A percentile compares a stretch with the other conserved stretches of the same genome.
Evolutionary conservation across 2,888 invertebrate genomes (phyloP).

Genomic region (Gandaritis pyraliata): DNA sequence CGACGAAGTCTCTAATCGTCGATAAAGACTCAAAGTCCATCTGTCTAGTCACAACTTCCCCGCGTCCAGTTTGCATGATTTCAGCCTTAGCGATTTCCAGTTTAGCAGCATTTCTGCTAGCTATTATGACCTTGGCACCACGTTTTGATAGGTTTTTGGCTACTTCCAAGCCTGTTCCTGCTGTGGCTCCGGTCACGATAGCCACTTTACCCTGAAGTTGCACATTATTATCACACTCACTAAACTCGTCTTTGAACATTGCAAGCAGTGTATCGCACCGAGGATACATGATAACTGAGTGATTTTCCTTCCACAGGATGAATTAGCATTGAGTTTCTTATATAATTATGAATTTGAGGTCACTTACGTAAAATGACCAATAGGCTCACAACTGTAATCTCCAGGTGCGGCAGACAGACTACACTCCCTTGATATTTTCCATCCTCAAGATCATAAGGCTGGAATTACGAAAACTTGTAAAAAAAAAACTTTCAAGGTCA

Average conservation of each 20-base stretch:
- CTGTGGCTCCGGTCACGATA: constrained; percentile 67
- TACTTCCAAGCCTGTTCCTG: constrained; percentile 66
- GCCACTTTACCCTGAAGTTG: constrained; percentile 68
- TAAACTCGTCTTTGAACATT: constrained; percentile 58
- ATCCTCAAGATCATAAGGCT: no score
- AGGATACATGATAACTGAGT: constrained; percentile 35
- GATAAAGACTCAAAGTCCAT: constrained; percentile 80
- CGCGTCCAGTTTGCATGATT: constrained; percentile 55
- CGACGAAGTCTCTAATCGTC: constrained; percentile 84
- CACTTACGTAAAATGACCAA: no score
- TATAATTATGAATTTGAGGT: no score
- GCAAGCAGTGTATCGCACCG: constrained; percentile 6
- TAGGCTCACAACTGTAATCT: no score
- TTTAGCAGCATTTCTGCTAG: constrained; percentile 73
- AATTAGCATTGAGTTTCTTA: no score
- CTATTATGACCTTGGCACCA: constrained; percentile 84
- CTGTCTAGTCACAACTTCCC: constrained; percentile 57
- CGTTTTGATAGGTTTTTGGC: constrained; percentile 74
- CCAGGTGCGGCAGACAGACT: no score
- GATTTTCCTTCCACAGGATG: not conserved
- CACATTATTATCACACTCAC: constrained; percentile 56
- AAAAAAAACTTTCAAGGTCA: no score
- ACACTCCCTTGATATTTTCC: no score
- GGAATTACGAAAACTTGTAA: no score
- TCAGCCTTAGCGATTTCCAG: constrained; percentile 50